Conservation (phyloP, 2,113 vertebrate genomes). For the Collichthys lucidus region DNA sequence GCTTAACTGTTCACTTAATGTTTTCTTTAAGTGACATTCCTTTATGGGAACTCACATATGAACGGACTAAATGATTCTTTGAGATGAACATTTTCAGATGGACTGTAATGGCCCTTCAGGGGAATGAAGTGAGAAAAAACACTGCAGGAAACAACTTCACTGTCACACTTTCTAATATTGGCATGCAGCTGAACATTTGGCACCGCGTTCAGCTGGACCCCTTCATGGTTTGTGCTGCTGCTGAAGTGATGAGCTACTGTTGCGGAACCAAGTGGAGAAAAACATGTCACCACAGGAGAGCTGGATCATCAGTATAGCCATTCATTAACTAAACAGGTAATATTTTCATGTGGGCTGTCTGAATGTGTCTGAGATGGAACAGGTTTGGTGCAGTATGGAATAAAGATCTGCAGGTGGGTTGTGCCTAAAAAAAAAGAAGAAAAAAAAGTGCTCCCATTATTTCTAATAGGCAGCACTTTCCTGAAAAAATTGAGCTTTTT, state of each 20-base stretch:
- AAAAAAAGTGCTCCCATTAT: background rate
- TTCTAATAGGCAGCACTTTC: background rate
- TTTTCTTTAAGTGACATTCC: background rate
- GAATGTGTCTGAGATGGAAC: constrained; percentile 5
- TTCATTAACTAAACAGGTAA: constrained; percentile 35
- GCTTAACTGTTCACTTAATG: background rate
- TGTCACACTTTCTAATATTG: constrained; percentile 22
- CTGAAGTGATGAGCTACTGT: constrained; percentile 39
- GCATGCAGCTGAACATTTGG: constrained; percentile 40
- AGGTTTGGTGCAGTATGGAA: constrained; percentile 1
- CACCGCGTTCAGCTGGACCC: constrained; percentile 3
- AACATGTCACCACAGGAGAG: constrained; percentile 38
- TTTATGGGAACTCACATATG: background rate
- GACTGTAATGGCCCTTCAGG: background rate
- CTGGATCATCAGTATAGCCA: constrained; percentile 4
- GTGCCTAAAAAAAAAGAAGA: background rate
- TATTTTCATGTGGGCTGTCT: constrained; percentile 3
- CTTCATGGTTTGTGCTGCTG: constrained; percentile 13
- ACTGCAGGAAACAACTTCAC: background rate
- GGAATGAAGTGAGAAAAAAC: background rate
- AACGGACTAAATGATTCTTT: background rate
- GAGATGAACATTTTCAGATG: background rate
- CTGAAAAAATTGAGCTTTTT: background rate
- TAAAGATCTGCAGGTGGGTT: constrained; percentile 21
- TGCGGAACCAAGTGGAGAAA: constrained; percentile 35